phyloP scores from a whole-genome alignment of 2,113 vertebrate species.

The Excalfactoria chinensis region DNA sequence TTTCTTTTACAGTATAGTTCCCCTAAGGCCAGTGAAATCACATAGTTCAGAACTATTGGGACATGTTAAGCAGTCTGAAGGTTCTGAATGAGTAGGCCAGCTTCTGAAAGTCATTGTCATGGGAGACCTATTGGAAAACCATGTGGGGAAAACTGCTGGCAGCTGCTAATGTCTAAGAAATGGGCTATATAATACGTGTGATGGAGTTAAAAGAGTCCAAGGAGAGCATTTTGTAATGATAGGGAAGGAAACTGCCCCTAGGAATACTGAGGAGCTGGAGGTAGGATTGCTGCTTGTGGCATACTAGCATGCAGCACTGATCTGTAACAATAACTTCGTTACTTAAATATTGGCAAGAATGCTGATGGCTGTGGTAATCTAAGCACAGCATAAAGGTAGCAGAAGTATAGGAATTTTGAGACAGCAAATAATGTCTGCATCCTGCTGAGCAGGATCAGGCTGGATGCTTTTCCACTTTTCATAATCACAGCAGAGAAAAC shows the following conservation, averaged over 20 bases:
- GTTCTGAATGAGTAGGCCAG: not conserved
- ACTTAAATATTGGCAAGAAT: no score
- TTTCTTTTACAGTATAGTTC: no score
- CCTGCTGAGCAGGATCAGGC: not conserved
- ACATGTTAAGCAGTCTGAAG: not conserved
- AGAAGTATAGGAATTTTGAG: not conserved
- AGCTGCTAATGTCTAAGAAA: not conserved
- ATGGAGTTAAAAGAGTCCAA: no score
- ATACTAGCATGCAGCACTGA: no score
- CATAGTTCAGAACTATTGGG: not conserved
- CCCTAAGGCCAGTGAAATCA: not conserved
- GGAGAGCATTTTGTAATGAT: no score
- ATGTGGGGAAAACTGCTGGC: not conserved
- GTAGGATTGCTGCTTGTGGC: no score
- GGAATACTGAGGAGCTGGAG: no score
- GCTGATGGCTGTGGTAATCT: no score
- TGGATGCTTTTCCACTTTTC: not conserved
- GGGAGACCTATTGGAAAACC: not conserved
- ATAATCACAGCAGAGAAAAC: not conserved
- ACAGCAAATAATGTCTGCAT: not conserved
- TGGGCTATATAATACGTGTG: no score
- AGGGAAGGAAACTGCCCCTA: no score
- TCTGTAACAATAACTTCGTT: no score
- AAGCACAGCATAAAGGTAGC: not conserved
- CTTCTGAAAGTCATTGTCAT: not conserved